Evolutionary conservation across 1,140 invertebrate species (phyloP), one percentile per base, ranked within the genome.

Genomic region (Drosophila busckii): DNA sequence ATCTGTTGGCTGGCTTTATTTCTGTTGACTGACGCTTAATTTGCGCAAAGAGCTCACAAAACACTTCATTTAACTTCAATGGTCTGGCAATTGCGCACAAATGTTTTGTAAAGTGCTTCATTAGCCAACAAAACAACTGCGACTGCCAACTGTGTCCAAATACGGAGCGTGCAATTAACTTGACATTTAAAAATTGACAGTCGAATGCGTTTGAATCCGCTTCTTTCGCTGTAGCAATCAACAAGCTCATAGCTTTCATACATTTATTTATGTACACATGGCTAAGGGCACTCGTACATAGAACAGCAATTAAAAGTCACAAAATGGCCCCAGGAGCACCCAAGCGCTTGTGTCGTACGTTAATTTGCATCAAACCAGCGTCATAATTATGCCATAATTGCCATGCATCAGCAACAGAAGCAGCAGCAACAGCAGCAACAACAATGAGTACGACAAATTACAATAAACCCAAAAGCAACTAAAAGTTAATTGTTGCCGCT

Each of bases 21-120:
- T 29, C 26, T 19, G 28, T 37, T 28, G 37, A 29, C 22, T 52
- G 52, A 17, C 2, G 38, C 59, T 48, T 66, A 66, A 78, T 78
- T 76, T 62, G 10, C 42, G 45, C 44, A 61, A 62, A 66, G 34
- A 66, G 31, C 59, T 62, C 48, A 42, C 34, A 45, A 48, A 64
- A 53, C 73, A 80, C 49, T 73, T 80, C 73, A 80, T 78, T 78
- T 80, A 80, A 78, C 73, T 80, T 68, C 66, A 78, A 80, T 80
- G 53, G 68, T 34, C 52, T 50, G 68, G 53, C 78, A 78, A 78
- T 80, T 80, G 63, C 34, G 54, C 35, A 64, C 48, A 54, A 78
- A 68, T 68, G 73, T 54, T 68, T 73, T 60, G 44, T 53, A 60
- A 80, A 73, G 64, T 80, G 62, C 10, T 66, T 78, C 73, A 68